Percentiles rank a stretch among this genome's conserved stretches.
Conservation (phyloP, 2,888 invertebrate genomes). For the Diloba caeruleocephala region DNA sequence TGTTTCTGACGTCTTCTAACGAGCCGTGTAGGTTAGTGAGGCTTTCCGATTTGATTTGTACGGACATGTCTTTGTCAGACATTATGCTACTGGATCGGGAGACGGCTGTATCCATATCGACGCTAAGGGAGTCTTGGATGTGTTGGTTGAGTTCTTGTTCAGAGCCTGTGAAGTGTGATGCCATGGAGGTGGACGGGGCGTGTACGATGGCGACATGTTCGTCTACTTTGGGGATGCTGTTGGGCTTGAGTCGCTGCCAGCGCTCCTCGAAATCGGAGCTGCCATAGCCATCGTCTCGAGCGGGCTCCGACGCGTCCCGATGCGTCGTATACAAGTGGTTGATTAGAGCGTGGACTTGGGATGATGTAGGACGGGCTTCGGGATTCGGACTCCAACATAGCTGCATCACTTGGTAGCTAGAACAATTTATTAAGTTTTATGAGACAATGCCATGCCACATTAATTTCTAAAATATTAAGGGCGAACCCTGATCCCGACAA, state of each 20-base stretch:
- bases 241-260: constrained; percentile 92
- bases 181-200: constrained; percentile 76
- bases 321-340: constrained; percentile 79
- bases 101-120: constrained; percentile 77
- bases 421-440: constrained; percentile 9
- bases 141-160: constrained; percentile 73
- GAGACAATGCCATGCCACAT: too few relatives aligned
- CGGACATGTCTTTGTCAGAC: constrained; percentile 80
- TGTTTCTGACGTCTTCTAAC: constrained; percentile 89
- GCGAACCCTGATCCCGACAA: too few relatives aligned
- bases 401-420: constrained; percentile 92
- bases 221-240: constrained; percentile 89
- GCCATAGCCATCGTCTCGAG: constrained; percentile 65
- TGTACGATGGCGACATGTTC: constrained; percentile 85
- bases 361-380: constrained; percentile 69
- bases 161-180: constrained; percentile 74
- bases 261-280: constrained; percentile 91
- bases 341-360: constrained; percentile 81
- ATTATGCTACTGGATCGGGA: constrained; percentile 82
- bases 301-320: constrained; percentile 50
- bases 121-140: constrained; percentile 71
- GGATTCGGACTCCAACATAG: constrained; percentile 90
- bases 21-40: constrained; percentile 92
- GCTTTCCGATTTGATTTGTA: constrained; percentile 86
- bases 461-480: too few relatives aligned